Evolutionary conservation across 2,797 vertebrate genomes (phyloP).

Genomic region (Periparus ater): DNA sequence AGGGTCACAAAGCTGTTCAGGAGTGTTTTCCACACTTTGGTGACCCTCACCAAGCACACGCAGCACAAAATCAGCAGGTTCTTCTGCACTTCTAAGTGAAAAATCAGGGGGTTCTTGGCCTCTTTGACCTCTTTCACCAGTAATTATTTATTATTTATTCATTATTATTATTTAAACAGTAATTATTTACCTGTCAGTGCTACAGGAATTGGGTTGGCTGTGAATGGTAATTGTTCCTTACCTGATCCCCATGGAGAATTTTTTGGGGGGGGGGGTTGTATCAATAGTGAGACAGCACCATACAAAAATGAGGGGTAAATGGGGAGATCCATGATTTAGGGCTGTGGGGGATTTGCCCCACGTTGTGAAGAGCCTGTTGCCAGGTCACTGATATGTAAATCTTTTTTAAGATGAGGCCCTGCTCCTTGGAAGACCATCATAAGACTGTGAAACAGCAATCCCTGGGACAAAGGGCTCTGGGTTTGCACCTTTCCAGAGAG

Average conservation of each 20-base stretch:
- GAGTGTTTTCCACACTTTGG: neutral
- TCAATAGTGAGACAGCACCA: fast-evolving
- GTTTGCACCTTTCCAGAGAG: neutral
- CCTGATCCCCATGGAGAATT: neutral
- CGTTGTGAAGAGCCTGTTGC: neutral
- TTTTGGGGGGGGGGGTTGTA: fast-evolving
- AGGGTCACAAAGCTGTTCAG: neutral
- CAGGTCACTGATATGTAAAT: neutral
- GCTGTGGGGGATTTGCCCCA: neutral
- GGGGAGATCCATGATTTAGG: fast-evolving
- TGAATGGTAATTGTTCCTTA: neutral
- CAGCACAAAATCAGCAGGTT: neutral
- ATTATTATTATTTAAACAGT: neutral
- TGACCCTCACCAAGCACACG: neutral
- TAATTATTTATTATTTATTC: neutral
- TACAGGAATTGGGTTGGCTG: neutral
- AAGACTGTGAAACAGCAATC: neutral
- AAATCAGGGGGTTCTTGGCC: neutral
- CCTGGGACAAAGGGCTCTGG: neutral
- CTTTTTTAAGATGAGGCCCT: neutral
- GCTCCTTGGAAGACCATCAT: neutral
- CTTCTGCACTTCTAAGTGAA: neutral
- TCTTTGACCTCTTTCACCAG: neutral
- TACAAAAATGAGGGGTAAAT: neutral
- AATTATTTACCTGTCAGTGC: neutral